Conservation (phyloP, 2,888 invertebrate species). For the Drosophila infuscata region DNA sequence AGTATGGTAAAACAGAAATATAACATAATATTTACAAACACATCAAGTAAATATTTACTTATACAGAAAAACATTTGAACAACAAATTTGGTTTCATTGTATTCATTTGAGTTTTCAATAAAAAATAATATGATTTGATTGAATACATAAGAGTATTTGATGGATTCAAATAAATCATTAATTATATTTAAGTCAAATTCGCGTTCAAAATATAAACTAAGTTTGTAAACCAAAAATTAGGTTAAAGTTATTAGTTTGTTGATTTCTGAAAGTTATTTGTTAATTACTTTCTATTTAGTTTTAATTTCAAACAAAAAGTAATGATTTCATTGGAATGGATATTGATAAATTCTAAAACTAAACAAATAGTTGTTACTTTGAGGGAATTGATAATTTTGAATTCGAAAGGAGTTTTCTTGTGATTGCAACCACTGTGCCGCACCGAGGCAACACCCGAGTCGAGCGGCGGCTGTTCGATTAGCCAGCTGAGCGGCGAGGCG, state of each 20-base stretch:
- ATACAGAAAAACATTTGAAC: neutral
- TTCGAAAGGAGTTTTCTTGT: neutral
- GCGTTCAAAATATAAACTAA: neutral
- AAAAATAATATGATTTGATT: neutral
- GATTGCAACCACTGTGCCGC: slow-evolving; percentile 5
- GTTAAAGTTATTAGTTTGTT: neutral
- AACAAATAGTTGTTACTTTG: neutral
- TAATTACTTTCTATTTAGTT: neutral
- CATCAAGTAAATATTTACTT: no score
- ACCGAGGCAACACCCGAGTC: slow-evolving; percentile 27
- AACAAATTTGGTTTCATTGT: neutral
- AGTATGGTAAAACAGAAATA: neutral
- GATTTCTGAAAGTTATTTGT: no score
- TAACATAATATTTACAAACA: neutral
- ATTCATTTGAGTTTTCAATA: neutral
- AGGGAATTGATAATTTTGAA: neutral
- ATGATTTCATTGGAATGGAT: neutral
- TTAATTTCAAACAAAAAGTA: neutral
- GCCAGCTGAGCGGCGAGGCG: slow-evolving; percentile 59
- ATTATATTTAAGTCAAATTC: neutral
- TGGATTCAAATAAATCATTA: neutral
- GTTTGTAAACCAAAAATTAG: neutral
- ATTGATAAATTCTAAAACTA: neutral
- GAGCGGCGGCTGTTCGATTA: slow-evolving; percentile 53
- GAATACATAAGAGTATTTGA: neutral